These are phyloP conservation scores for Cyprinodon brontotheroides DNA, from an alignment of 2,113 vertebrate genomes.

Conservation along the genomic window DNA sequence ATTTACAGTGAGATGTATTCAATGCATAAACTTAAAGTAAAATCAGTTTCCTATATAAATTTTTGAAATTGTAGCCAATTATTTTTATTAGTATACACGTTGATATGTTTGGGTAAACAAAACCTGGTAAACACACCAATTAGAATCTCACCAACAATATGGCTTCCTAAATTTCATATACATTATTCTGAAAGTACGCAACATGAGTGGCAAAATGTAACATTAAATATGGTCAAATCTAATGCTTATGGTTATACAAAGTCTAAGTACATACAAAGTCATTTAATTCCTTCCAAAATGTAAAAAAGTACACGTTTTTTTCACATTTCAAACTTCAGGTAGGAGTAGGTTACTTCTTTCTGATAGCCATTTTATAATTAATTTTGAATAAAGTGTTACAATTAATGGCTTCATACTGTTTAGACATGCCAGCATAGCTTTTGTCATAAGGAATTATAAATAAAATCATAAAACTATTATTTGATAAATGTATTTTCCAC, in stretches of 20 bases:
- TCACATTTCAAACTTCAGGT: background rate
- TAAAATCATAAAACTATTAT: background rate
- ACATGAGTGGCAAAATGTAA: too few species aligned
- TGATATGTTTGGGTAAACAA: background rate
- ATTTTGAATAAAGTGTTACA: background rate
- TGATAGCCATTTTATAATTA: background rate
- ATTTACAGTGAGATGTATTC: too few species aligned
- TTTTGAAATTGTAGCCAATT: background rate
- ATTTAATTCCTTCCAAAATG: background rate
- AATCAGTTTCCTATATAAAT: too few species aligned
- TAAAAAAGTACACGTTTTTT: background rate
- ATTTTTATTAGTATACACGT: background rate
- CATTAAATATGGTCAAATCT: background rate
- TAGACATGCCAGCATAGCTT: background rate
- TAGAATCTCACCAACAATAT: too few species aligned
- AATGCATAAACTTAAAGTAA: too few species aligned
- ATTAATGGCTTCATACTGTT: background rate
- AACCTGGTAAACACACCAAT: too few species aligned
- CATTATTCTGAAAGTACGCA: too few species aligned
- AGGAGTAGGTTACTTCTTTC: background rate
- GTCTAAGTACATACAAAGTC: background rate
- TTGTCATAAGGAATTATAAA: background rate
- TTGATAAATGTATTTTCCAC: background rate
- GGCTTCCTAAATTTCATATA: too few species aligned
- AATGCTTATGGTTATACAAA: background rate